Percentiles rank a stretch among this genome's conserved stretches.
Evolutionary conservation across 2,797 vertebrate species (phyloP).

Genomic region (Antennarius maculatus): DNA sequence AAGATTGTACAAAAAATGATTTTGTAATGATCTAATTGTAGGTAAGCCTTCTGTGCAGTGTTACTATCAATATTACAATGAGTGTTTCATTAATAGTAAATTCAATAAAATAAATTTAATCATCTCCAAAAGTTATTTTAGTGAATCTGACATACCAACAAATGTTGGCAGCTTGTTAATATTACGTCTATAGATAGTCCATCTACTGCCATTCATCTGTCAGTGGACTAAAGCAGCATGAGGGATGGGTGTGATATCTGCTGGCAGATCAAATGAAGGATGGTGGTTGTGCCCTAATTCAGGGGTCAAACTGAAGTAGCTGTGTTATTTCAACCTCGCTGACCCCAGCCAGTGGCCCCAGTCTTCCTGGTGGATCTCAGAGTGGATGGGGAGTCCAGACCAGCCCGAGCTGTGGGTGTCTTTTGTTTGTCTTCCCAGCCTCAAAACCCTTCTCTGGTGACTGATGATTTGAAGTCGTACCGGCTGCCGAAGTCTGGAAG

Average conservation of each 20-base stretch:
- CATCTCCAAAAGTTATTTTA: neutral
- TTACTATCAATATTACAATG: neutral
- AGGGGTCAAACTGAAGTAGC: constrained; percentile 72
- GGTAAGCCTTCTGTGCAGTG: neutral
- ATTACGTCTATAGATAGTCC: constrained; percentile 5
- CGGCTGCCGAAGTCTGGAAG: constrained; percentile 56
- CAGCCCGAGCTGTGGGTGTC: constrained; percentile 44
- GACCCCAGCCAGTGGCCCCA: constrained; percentile 68
- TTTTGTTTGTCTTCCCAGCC: constrained; percentile 78
- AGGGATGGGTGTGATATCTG: constrained; percentile 53
- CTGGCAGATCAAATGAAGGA: constrained; percentile 75
- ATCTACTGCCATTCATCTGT: constrained; percentile 37
- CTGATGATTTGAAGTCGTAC: constrained; percentile 68
- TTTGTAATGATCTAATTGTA: constrained; percentile 15
- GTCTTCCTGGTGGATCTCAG: constrained; percentile 46
- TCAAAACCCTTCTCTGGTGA: constrained; percentile 67
- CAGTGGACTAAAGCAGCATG: constrained; percentile 37
- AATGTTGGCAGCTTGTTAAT: neutral
- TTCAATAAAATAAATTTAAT: neutral
- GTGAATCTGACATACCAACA: neutral
- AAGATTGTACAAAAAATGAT: constrained; percentile 45
- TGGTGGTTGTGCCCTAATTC: constrained; percentile 62
- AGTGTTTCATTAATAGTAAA: neutral
- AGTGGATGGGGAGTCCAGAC: constrained; percentile 35
- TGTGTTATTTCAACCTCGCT: constrained; percentile 79